A percentile compares a stretch with the other conserved stretches of the same genome.
Conservation (phyloP, 1,140 invertebrate species). For the Tenebrio molitor region DNA sequence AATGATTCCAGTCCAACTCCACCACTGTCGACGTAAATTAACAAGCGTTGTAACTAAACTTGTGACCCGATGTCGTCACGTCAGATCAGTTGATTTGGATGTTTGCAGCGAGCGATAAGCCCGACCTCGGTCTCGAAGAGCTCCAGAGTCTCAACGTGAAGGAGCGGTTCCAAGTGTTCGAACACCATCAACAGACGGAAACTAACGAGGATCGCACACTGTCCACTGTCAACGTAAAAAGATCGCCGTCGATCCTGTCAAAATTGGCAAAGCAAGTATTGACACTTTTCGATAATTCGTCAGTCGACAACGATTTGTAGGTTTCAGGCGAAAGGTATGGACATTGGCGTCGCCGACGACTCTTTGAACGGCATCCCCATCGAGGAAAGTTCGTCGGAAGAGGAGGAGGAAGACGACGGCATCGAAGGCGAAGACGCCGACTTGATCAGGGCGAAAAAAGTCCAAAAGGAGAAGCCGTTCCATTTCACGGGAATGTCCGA, state of each 20-base stretch:
- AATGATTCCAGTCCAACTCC: too few species aligned
- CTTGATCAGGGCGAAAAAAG: slow-evolving; percentile 65
- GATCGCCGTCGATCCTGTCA: slow-evolving; percentile 83
- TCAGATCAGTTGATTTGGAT: slow-evolving; percentile 4
- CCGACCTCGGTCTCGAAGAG: slow-evolving; percentile 89
- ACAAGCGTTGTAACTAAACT: background rate
- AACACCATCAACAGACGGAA: slow-evolving; percentile 70
- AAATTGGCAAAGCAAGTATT: slow-evolving; percentile 82
- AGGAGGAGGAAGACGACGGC: slow-evolving; percentile 71
- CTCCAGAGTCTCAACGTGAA: slow-evolving; percentile 86
- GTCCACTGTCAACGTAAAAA: slow-evolving; percentile 75
- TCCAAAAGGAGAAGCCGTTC: slow-evolving; percentile 78
- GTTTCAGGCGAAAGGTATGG: slow-evolving; percentile 86
- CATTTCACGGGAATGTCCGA: slow-evolving; percentile 89
- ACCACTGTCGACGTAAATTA: too few species aligned
- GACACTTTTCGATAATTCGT: too few species aligned
- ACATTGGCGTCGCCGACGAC: slow-evolving; percentile 82
- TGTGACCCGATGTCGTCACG: slow-evolving; percentile 1
- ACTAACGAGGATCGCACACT: slow-evolving; percentile 67
- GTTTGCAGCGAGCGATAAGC: slow-evolving; percentile 84
- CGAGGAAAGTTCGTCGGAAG: slow-evolving; percentile 75
- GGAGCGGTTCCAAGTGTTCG: slow-evolving; percentile 89
- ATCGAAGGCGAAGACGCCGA: slow-evolving; percentile 67
- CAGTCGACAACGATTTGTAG: slow-evolving; percentile 65
- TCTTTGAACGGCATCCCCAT: slow-evolving; percentile 79